Percentiles rank a stretch among this genome's conserved stretches.
phyloP scores from a whole-genome alignment of 2,113 vertebrate genomes.

The Trematocara macrostoma region DNA sequence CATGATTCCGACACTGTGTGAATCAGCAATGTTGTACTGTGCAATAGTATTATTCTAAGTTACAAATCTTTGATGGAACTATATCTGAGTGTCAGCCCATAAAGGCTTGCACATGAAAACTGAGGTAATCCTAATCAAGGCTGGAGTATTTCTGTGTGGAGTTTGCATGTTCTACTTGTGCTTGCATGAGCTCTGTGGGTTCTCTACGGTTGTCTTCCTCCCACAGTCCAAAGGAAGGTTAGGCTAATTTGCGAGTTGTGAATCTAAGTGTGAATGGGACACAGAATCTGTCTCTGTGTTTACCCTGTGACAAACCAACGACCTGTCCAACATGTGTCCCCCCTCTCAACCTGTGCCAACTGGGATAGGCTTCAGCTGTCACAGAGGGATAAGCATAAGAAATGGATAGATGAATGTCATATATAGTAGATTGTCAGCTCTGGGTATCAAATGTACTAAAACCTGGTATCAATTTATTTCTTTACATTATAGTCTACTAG shows the following conservation, averaged over 20 bases:
- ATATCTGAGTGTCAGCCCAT: background rate
- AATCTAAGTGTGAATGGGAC: background rate
- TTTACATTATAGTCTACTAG: background rate
- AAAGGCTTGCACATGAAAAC: background rate
- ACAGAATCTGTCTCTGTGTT: background rate
- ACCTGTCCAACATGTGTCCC: background rate
- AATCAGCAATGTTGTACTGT: background rate
- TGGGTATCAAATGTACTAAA: background rate
- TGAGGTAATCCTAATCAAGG: background rate
- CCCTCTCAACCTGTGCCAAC: background rate
- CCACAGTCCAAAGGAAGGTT: background rate
- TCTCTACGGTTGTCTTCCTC: background rate
- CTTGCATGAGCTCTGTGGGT: background rate
- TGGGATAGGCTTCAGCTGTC: background rate
- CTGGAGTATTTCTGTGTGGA: background rate
- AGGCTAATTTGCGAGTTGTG: background rate
- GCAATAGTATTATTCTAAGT: background rate
- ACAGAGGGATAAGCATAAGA: background rate
- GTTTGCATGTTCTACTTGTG: background rate
- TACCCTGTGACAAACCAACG: background rate
- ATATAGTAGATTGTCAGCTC: background rate
- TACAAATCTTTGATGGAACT: background rate
- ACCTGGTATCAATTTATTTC: background rate
- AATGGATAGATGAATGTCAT: background rate
- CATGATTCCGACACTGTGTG: background rate